A percentile compares a stretch with the other conserved stretches of the same genome.
Conservation (phyloP, 2,888 invertebrate species). For the Phyllotreta striolata region DNA sequence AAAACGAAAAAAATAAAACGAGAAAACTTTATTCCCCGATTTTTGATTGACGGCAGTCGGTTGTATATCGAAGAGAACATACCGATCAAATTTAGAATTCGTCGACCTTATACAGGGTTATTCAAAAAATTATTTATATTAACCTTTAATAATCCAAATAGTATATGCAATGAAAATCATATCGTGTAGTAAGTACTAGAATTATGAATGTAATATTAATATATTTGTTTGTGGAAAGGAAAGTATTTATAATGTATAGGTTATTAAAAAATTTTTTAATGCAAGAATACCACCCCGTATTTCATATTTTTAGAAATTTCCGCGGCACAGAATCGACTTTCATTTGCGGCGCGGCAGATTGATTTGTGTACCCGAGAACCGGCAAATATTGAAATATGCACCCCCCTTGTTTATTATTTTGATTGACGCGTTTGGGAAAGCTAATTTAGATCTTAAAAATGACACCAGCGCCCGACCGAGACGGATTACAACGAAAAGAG, state of each 20-base stretch:
- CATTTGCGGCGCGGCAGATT: conserved; percentile 57
- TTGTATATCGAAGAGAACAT: conserved; percentile 8
- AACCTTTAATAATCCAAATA: not conserved
- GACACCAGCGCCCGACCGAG: conserved; percentile 41
- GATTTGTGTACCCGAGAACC: conserved; percentile 53
- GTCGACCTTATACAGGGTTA: conserved; percentile 33
- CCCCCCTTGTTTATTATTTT: conserved; percentile 60
- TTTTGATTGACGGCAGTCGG: conserved; percentile 32
- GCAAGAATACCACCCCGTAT: conserved; percentile 14
- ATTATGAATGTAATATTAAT: too few species aligned
- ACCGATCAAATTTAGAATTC: conserved; percentile 25
- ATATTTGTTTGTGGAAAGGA: too few species aligned
- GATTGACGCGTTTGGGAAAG: conserved; percentile 58
- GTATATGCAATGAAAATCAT: too few species aligned
- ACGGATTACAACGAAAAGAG: conserved; percentile 36
- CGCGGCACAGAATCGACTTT: conserved; percentile 44
- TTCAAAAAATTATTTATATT: not conserved
- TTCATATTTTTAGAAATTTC: conserved; percentile 29
- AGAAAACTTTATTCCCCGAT: conserved; percentile 44
- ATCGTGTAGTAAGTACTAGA: too few species aligned
- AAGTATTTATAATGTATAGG: too few species aligned
- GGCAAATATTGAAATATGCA: conserved; percentile 61
- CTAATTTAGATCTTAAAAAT: conserved; percentile 50
- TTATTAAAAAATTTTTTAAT: not conserved
- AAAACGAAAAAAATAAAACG: conserved; percentile 43